Evolutionary conservation across 37 sponge, comb jelly and placozoan species (phyloP), one percentile per base, ranked within the genome.

Genomic region (Chondrilla cf. caribensis): DNA sequence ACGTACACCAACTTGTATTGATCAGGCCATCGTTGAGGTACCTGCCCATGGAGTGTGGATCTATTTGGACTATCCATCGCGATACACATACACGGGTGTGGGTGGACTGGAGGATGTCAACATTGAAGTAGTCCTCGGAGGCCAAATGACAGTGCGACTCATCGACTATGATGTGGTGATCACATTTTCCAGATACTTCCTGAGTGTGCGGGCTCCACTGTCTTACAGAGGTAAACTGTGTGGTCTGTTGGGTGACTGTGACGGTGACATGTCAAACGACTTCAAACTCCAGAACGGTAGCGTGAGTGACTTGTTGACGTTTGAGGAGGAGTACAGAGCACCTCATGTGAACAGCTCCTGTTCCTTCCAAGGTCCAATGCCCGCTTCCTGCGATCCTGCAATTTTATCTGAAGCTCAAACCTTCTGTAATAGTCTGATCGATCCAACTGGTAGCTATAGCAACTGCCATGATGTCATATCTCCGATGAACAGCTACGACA

Each of bases 261-360:
- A 73, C 36, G 76, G 76, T 73, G 43, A 73, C 41, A 41, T 39
- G 2, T 4, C 76, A 39, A 73, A 73, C 7, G 76, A 73, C 22
- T 73, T 73, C 76, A 35, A 42, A 43, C 76, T 73, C 14, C 41
- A n/a, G 24, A 42, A 73, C 6, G 76, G 76, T 0, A 73, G 21
- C 41, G 44, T 39, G 41, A 25, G 17, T 25, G 22, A 73, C 40
- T 22, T 37, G 43, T 17, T 24, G 17, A 18, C 44, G 17, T 9
- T 40, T 73, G 76, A 73, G 43, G 22, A 19, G 29, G 64, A 62
- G 15, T 62, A 62, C 64, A 62, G 64, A 15, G 64, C 29, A 28
- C 29, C 64, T 28, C 6, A 7, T n/a, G 22, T 29, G 22, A 62
- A 6, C 15, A n/a, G 7, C 7, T n/a, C 25, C 22, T 62, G 64